These are phyloP conservation scores for Brachylomia viminalis DNA, from an alignment of 2,888 invertebrate genomes.

Conservation along the genomic window DNA sequence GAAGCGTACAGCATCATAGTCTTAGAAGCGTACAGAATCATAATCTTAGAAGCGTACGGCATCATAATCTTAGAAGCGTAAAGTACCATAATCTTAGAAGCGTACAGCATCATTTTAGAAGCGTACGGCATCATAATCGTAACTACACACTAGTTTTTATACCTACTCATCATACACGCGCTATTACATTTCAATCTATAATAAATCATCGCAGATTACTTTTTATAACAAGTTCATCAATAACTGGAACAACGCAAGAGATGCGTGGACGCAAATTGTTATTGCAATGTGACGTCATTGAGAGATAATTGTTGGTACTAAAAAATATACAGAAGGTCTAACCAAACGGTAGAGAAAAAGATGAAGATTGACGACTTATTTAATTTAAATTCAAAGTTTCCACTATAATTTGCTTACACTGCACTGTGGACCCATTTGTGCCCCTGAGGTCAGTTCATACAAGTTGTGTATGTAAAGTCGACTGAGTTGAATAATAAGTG, in stretches of 20 bases:
- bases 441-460: background rate
- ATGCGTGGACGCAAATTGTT: conserved; percentile 50
- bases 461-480: background rate
- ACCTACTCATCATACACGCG: background rate
- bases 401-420: background rate
- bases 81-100: background rate
- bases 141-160: conserved; percentile 4
- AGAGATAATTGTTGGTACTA: conserved; percentile 13
- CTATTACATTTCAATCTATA: conserved; percentile 15
- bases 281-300: conserved; percentile 49
- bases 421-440: background rate
- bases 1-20: background rate
- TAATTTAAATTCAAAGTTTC: background rate
- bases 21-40: background rate
- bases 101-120: background rate
- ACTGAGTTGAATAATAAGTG: background rate
- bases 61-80: background rate
- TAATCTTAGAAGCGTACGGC: background rate
- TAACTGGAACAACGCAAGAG: conserved; percentile 34
- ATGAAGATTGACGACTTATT: too few species aligned
- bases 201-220: conserved; percentile 33
- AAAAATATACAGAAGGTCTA: conserved; percentile 16
- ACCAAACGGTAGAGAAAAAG: background rate
- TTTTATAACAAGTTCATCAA: conserved; percentile 48
- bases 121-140: background rate